Evolutionary conservation across 2,113 vertebrate genomes (phyloP).

Genomic region (Eulemur macaco): DNA sequence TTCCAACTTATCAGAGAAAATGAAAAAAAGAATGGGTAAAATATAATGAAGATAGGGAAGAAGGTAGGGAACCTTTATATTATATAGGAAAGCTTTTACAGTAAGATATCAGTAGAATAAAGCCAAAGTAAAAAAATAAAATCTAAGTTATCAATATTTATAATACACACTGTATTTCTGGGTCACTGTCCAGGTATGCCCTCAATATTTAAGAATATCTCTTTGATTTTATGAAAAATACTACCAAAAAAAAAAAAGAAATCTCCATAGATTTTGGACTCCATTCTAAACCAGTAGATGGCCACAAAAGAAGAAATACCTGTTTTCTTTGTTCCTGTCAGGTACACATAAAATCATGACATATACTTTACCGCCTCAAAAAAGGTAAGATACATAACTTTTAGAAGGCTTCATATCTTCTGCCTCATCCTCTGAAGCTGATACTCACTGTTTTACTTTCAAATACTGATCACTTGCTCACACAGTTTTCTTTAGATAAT

Average conservation of each 20-base stretch:
- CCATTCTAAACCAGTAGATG: constrained; percentile 52
- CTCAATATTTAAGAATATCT: background rate
- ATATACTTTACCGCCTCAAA: constrained; percentile 43
- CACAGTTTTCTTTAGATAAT: background rate
- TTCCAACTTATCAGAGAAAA: constrained; percentile 49
- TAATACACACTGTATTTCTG: background rate
- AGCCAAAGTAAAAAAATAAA: constrained; percentile 45
- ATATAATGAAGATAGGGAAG: background rate
- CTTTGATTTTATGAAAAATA: constrained; percentile 56
- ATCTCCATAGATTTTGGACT: constrained; percentile 32
- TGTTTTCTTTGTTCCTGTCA: constrained; percentile 63
- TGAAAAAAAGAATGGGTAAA: constrained; percentile 31
- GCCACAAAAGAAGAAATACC: constrained; percentile 57
- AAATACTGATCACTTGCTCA: constrained; percentile 22
- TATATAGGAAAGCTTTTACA: background rate
- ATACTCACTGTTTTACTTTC: background rate
- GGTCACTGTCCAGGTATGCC: background rate
- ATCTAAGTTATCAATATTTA: constrained; percentile 17
- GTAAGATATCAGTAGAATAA: background rate
- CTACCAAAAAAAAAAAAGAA: background rate
- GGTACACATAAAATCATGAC: constrained; percentile 36
- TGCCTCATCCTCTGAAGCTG: constrained; percentile 13
- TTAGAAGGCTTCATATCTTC: background rate
- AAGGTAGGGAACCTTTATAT: background rate
- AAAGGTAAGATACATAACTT: constrained; percentile 27